These are phyloP conservation scores for Phocides pigmalion DNA, from an alignment of 1,140 invertebrate species.

Conservation along the genomic window DNA sequence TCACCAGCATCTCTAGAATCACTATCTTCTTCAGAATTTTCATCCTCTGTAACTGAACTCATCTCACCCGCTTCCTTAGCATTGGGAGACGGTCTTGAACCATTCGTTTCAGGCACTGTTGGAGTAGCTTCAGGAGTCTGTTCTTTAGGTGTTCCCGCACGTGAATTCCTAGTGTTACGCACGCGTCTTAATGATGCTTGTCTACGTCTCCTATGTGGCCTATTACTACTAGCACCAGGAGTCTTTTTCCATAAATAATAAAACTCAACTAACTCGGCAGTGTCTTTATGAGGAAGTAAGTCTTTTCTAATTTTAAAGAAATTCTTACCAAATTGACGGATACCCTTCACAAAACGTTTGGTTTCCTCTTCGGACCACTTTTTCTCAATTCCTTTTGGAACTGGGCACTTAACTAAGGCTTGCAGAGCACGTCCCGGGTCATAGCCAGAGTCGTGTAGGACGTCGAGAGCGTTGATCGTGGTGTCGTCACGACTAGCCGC, in stretches of 20 bases:
- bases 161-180: constrained; percentile 90
- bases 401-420: constrained; percentile 97
- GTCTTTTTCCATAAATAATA: constrained; percentile 99
- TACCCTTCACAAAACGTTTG: constrained; percentile 98
- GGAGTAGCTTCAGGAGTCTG: constrained; percentile 84
- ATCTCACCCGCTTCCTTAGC: constrained; percentile 87
- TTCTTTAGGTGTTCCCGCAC: constrained; percentile 87
- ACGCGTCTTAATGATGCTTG: constrained; percentile 95
- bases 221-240: constrained; percentile 97
- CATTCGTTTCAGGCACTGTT: constrained; percentile 79
- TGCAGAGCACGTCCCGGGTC: constrained; percentile 97
- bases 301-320: constrained; percentile 99
- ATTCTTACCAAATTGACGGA: constrained; percentile 99
- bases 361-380: constrained; percentile 99
- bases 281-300: constrained; percentile 97
- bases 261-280: constrained; percentile 98
- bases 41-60: constrained; percentile 97
- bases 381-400: constrained; percentile 98
- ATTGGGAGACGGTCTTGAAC: constrained; percentile 85
- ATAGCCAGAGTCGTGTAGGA: constrained; percentile 97
- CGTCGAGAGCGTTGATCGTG: constrained; percentile 98
- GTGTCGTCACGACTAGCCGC: constrained; percentile 98
- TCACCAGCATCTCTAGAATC: constrained; percentile 88
- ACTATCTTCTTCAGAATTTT: constrained; percentile 96
- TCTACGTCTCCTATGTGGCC: constrained; percentile 94